Conservation (phyloP, 92 coral and sea anemone genomes). For the Nematostella vectensis region DNA sequence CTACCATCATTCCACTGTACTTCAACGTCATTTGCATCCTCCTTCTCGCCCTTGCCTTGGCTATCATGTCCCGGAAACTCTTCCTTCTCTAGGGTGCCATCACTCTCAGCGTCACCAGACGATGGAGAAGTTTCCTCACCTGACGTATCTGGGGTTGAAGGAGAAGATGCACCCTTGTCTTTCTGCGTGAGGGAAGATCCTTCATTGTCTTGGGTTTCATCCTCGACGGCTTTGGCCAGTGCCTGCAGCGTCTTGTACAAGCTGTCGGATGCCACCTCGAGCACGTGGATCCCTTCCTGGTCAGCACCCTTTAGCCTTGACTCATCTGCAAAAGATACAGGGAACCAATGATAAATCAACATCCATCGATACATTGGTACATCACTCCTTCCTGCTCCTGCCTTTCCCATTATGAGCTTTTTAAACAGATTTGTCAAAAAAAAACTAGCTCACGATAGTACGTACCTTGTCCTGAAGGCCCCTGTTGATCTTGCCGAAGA, state of each 20-base stretch:
- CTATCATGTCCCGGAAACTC: not conserved
- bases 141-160: constrained; percentile 14
- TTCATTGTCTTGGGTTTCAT: constrained; percentile 10
- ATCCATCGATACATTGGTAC: too few species aligned
- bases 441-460: too few species aligned
- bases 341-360: too few species aligned
- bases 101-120: not conserved
- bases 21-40: not conserved
- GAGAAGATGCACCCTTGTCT: constrained; percentile 5
- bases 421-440: too few species aligned
- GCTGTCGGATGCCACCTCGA: constrained; percentile 21
- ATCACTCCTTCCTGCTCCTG: too few species aligned
- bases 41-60: not conserved
- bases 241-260: constrained; percentile 32
- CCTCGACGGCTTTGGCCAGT: constrained; percentile 32
- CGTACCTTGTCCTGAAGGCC: too few species aligned
- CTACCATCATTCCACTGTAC: not conserved
- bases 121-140: constrained; percentile 17
- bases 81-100: constrained; percentile 12
- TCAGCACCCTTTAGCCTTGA: not conserved
- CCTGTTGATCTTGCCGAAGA: too few species aligned
- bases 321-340: not conserved
- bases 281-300: not conserved
- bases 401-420: too few species aligned
- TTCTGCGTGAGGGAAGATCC: not conserved